Conservation (phyloP, 2,888 invertebrate genomes). For the Blera fallax region DNA sequence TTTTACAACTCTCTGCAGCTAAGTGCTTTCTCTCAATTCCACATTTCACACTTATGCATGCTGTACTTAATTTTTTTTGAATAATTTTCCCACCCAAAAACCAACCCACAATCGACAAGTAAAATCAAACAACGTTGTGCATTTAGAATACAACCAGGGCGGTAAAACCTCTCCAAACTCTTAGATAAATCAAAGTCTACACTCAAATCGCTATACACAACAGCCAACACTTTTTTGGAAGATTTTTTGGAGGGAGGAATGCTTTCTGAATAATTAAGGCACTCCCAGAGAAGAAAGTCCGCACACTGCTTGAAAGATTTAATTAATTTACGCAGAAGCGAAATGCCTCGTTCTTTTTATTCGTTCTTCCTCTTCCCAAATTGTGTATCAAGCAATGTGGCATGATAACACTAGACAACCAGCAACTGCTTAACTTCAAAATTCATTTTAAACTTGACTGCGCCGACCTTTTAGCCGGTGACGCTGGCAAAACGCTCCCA, state of each 20-base stretch:
- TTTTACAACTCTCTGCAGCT: neutral
- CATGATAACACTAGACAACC: slow-evolving; percentile 35
- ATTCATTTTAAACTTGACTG: slow-evolving; percentile 60
- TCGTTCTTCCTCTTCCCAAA: neutral
- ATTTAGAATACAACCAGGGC: slow-evolving; percentile 12
- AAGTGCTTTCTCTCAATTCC: neutral
- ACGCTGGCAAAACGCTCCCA: slow-evolving; percentile 63
- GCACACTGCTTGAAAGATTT: slow-evolving; percentile 73
- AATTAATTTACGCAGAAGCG: slow-evolving; percentile 73
- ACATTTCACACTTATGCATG: neutral
- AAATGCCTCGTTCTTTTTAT: slow-evolving; percentile 30
- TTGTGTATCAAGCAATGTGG: slow-evolving; percentile 24
- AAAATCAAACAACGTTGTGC: slow-evolving; percentile 24
- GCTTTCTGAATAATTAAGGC: slow-evolving; percentile 51
- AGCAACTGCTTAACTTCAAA: slow-evolving; percentile 41
- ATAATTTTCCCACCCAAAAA: neutral
- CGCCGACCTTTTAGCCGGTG: slow-evolving; percentile 49
- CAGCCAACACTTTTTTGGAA: neutral
- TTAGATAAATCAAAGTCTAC: neutral
- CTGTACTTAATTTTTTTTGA: neutral
- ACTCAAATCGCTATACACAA: slow-evolving; percentile 24
- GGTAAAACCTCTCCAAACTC: slow-evolving; percentile 2
- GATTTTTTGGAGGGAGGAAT: slow-evolving; percentile 33
- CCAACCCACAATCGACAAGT: neutral
- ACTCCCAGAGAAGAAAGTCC: slow-evolving; percentile 43